These are phyloP conservation scores for Phallusia fumigata DNA, from an alignment of 23 tunicate species.

Conservation along the genomic window DNA sequence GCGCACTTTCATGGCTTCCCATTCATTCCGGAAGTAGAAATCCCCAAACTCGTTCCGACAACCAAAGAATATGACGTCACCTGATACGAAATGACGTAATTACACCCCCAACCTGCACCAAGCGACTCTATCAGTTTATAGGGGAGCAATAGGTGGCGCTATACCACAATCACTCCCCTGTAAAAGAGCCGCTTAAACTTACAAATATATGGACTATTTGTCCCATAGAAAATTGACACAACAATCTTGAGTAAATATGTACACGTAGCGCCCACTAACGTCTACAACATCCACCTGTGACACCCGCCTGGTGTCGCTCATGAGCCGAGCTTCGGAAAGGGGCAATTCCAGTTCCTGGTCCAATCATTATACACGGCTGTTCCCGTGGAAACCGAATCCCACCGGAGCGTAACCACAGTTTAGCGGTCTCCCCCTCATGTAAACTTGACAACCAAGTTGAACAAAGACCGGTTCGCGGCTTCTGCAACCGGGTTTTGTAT, in stretches of 20 bases:
- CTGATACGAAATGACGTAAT: constrained; percentile 21
- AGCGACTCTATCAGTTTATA: no score
- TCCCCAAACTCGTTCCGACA: constrained; percentile 65
- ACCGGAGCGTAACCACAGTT: constrained; percentile 73
- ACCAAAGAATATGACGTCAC: constrained; percentile 70
- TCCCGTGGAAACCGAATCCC: constrained; percentile 34
- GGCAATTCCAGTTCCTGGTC: constrained; percentile 99
- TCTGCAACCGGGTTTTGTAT: constrained; percentile 63
- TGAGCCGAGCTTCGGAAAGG: constrained; percentile 92
- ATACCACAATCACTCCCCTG: no score
- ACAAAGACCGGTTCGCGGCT: constrained; percentile 74
- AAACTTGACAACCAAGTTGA: constrained; percentile 72
- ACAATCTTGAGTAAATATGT: background rate
- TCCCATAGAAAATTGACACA: background rate
- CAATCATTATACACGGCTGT: constrained; percentile 69
- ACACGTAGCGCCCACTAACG: background rate
- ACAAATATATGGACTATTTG: no score
- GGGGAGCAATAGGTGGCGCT: no score
- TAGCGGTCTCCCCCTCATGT: constrained; percentile 35
- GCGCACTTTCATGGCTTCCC: constrained; percentile 51
- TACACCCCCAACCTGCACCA: no score
- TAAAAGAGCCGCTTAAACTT: no score
- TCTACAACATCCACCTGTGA: background rate
- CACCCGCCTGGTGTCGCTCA: constrained; percentile 30
- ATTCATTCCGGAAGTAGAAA: constrained; percentile 92